Evolutionary conservation across 2,888 invertebrate species (phyloP).

Genomic region (Eupithecia exiguata): DNA sequence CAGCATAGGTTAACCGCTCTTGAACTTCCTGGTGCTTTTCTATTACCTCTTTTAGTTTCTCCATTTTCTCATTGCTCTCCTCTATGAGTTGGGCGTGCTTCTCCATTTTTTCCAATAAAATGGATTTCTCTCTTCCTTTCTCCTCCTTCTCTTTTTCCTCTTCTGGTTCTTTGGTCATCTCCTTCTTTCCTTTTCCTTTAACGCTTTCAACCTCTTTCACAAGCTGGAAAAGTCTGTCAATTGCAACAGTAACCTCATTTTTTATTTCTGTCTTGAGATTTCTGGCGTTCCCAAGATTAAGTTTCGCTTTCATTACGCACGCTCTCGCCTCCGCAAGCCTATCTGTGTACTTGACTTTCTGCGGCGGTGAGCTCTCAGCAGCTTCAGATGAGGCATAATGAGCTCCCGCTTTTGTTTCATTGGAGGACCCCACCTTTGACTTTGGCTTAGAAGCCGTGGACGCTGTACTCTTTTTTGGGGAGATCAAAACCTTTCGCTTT

Average conservation of each 20-base stretch:
- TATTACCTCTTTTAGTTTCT: background rate
- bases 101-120: background rate
- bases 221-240: background rate
- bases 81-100: background rate
- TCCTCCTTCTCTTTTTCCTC: background rate
- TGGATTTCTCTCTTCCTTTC: background rate
- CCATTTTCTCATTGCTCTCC: slow-evolving; percentile 4
- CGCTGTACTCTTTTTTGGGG: no score
- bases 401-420: no score
- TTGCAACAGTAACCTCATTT: background rate
- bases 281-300: background rate
- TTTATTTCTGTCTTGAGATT: background rate
- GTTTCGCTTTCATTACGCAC: background rate
- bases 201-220: background rate
- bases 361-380: no score
- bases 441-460: no score
- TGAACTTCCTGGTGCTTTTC: background rate
- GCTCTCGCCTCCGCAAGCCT: slow-evolving; percentile 10
- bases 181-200: background rate
- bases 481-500: no score
- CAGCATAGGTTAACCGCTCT: slow-evolving; percentile 14
- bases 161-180: background rate
- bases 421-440: no score
- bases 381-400: no score
- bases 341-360: background rate